A percentile compares a stretch with the other conserved stretches of the same genome.
Evolutionary conservation across 2,888 invertebrate genomes (phyloP).

Genomic region (Drosophila meridionalis): DNA sequence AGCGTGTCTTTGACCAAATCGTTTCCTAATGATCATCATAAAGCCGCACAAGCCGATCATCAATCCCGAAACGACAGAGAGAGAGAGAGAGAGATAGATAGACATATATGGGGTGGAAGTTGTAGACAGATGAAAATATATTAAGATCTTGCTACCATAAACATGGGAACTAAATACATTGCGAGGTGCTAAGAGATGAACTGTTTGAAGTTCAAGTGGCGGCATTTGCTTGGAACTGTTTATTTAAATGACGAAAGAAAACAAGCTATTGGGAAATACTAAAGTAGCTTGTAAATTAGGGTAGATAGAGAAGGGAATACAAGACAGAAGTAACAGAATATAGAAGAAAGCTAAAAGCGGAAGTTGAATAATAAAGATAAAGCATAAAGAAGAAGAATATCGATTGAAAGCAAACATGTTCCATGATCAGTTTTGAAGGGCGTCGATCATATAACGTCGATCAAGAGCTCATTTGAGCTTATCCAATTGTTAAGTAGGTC

Average conservation of each 20-base stretch:
- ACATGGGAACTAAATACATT: constrained; percentile 11
- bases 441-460: neutral
- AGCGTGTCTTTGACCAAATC: constrained; percentile 53
- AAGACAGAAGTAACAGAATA: neutral
- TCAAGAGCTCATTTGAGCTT: neutral
- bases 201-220: constrained; percentile 41
- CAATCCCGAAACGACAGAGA: constrained; percentile 2
- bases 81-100: constrained; percentile 13
- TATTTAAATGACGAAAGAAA: neutral
- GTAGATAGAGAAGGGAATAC: neutral
- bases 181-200: constrained; percentile 35
- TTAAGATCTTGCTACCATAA: constrained; percentile 17
- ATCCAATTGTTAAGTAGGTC: neutral
- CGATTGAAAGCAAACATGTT: neutral
- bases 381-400: neutral
- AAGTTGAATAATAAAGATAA: neutral
- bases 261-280: neutral
- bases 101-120: neutral
- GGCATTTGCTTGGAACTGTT: constrained; percentile 9
- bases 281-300: constrained; percentile 5
- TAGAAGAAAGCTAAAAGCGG: neutral
- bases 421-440: neutral
- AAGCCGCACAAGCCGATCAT: constrained; percentile 52
- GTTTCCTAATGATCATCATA: constrained; percentile 62
- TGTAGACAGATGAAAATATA: constrained; percentile 18